phyloP scores from a whole-genome alignment of 2,888 invertebrate species.

The Nipponacmea schrenckii region DNA sequence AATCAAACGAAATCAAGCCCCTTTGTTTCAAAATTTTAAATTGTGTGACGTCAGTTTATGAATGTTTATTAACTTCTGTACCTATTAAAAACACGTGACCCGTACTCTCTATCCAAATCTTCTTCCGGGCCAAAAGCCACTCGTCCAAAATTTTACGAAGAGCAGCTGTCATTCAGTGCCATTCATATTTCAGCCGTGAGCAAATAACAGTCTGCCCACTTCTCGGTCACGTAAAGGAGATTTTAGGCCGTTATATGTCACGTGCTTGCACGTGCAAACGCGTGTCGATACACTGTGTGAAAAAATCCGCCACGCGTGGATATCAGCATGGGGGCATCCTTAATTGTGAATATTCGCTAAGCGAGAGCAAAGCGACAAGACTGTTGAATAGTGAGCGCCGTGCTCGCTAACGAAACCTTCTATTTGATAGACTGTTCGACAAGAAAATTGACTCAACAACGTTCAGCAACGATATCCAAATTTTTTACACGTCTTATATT shows the following conservation, averaged over 20 bases:
- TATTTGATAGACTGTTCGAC: not conserved
- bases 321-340: slow-evolving; percentile 6
- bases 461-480: not conserved
- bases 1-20: slow-evolving; percentile 3
- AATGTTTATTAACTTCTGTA: not conserved
- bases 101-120: not conserved
- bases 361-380: not conserved
- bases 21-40: not conserved
- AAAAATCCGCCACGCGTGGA: not conserved
- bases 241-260: not conserved
- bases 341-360: slow-evolving; percentile 2
- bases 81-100: slow-evolving; percentile 1
- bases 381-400: not conserved
- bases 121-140: not conserved
- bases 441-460: slow-evolving; percentile 1
- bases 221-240: slow-evolving; percentile 9
- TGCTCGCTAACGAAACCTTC: slow-evolving; percentile 2
- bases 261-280: not conserved
- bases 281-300: slow-evolving; percentile 1
- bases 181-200: not conserved
- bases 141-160: not conserved
- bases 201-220: slow-evolving; percentile 8
- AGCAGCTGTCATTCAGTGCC: slow-evolving; percentile 2
- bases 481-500: not conserved
- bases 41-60: not conserved